phyloP scores from a whole-genome alignment of 2,113 vertebrate genomes.

The Corythornis vintsioides region DNA sequence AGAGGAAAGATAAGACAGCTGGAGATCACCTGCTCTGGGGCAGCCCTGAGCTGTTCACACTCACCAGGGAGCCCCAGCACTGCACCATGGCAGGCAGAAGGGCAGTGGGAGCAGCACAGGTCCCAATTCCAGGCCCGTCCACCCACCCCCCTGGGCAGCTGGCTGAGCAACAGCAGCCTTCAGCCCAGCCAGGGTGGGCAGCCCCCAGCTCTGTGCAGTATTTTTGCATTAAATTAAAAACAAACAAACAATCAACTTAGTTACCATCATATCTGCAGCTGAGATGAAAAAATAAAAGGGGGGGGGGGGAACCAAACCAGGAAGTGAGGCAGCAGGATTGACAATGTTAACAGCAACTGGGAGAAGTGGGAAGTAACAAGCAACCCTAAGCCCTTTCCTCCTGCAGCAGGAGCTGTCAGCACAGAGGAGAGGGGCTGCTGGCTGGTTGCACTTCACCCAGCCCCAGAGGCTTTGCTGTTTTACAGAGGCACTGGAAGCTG shows the following conservation, averaged over 20 bases:
- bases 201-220: conserved; percentile 29
- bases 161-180: neutral
- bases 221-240: conserved; percentile 43
- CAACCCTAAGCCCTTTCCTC: conserved; percentile 16
- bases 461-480: conserved; percentile 47
- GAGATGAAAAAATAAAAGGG: neutral
- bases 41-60: neutral
- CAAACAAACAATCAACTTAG: neutral
- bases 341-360: conserved; percentile 25
- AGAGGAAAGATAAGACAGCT: neutral
- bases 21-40: conserved; percentile 14
- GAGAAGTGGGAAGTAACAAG: neutral
- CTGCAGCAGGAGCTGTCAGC: neutral
- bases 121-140: neutral
- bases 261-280: neutral
- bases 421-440: neutral
- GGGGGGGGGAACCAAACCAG: neutral
- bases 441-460: neutral
- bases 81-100: too few relatives aligned
- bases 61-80: neutral
- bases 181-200: neutral
- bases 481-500: conserved; percentile 69
- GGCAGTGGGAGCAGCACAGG: neutral
- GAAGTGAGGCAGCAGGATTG: conserved; percentile 36
- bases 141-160: neutral